Percentiles rank a stretch among this genome's conserved stretches.
Conservation (phyloP, 2,113 vertebrate species). For the Bucco capensis region DNA sequence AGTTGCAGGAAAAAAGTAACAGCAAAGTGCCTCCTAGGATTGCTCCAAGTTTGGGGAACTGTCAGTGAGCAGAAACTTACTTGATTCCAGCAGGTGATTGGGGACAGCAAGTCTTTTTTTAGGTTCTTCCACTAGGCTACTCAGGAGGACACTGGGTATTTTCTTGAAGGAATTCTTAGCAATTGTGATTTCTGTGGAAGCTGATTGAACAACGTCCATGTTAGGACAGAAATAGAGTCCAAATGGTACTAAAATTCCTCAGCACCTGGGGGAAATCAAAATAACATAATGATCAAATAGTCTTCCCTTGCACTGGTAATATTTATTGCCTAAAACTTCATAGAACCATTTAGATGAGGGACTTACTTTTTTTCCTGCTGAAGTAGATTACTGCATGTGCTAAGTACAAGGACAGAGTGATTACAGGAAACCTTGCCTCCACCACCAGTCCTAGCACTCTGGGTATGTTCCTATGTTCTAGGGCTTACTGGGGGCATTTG, state of each 20-base stretch:
- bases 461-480: background rate
- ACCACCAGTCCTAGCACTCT: background rate
- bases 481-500: background rate
- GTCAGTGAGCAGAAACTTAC: conserved; percentile 64
- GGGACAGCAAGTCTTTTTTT: conserved; percentile 65
- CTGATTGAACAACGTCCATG: conserved; percentile 75
- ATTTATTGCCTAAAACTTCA: background rate
- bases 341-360: background rate
- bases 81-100: conserved; percentile 83
- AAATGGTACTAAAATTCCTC: conserved; percentile 9
- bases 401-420: background rate
- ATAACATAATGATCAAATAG: background rate
- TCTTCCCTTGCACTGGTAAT: background rate
- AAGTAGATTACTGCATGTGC: background rate
- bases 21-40: background rate
- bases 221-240: background rate
- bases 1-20: background rate
- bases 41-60: background rate
- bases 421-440: background rate
- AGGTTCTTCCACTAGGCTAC: conserved; percentile 79
- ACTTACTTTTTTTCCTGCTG: background rate
- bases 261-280: conserved; percentile 28
- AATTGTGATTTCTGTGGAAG: background rate
- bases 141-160: conserved; percentile 70
- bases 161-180: conserved; percentile 23